phyloP scores from a whole-genome alignment of 2,888 invertebrate genomes.

The Patella pellucida region DNA sequence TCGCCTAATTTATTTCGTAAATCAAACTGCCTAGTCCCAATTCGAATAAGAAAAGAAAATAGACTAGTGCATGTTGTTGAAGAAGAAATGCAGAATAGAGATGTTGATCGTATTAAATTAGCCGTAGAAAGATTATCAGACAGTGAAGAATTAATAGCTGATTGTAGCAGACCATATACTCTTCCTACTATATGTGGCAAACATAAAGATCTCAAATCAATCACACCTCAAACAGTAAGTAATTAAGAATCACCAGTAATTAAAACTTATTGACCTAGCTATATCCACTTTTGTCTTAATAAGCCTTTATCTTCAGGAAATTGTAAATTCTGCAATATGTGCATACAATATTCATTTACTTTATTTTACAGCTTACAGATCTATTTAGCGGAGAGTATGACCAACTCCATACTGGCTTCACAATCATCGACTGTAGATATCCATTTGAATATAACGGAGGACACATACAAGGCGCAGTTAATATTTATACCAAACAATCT shows the following conservation, averaged over 20 bases:
- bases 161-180: conserved; percentile 12
- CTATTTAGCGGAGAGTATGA: conserved; percentile 81
- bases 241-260: too few species aligned
- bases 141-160: conserved; percentile 1
- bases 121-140: conserved; percentile 11
- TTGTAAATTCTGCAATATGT: background rate
- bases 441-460: conserved; percentile 95
- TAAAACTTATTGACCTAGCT: too few species aligned
- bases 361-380: conserved; percentile 51
- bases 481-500: conserved; percentile 85
- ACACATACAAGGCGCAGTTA: conserved; percentile 86
- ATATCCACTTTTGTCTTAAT: too few species aligned
- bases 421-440: conserved; percentile 92
- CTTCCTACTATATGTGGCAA: conserved; percentile 13
- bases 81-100: conserved; percentile 1
- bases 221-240: conserved; percentile 8
- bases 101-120: background rate
- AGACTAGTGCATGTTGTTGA: background rate
- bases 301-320: too few species aligned
- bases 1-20: too few species aligned
- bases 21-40: too few species aligned
- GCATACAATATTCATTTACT: conserved; percentile 4
- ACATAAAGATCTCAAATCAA: conserved; percentile 21
- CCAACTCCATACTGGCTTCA: conserved; percentile 78
- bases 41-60: background rate